These are phyloP conservation scores for Centropyge bicolor DNA, from an alignment of 2,797 vertebrate species.

Conservation along the genomic window DNA sequence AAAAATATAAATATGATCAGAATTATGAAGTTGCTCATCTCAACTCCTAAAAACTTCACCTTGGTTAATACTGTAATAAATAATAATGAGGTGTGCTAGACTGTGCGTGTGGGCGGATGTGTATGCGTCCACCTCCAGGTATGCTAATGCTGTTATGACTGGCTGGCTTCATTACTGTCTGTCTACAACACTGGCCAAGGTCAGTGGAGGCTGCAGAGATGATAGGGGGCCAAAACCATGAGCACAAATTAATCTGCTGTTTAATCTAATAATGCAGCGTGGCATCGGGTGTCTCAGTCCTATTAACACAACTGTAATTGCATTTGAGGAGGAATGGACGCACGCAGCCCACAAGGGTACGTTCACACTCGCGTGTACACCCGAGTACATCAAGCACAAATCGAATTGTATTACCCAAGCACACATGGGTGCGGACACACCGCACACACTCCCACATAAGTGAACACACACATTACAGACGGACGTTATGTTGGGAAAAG, in stretches of 20 bases:
- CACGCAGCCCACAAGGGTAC: conserved; percentile 64
- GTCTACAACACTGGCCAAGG: conserved; percentile 82
- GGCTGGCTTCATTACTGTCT: conserved; percentile 83
- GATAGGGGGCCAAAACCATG: conserved; percentile 77
- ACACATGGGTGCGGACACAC: conserved; percentile 32
- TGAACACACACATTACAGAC: not conserved
- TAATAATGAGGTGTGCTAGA: conserved; percentile 76
- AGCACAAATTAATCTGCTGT: conserved; percentile 85
- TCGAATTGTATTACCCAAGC: conserved; percentile 60
- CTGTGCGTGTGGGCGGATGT: conserved; percentile 42
- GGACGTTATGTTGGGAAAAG: conserved; percentile 14
- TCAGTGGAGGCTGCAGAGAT: conserved; percentile 78
- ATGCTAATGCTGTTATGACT: conserved; percentile 83
- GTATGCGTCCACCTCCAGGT: conserved; percentile 70
- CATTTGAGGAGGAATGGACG: conserved; percentile 74
- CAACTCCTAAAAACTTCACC: conserved; percentile 71
- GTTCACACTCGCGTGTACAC: conserved; percentile 55
- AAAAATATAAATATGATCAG: conserved; percentile 39
- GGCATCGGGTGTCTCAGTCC: conserved; percentile 79
- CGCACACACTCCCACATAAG: conserved; percentile 10
- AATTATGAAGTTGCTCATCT: conserved; percentile 62
- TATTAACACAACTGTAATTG: conserved; percentile 85
- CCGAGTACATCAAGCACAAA: conserved; percentile 65
- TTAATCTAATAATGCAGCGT: conserved; percentile 85
- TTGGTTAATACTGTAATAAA: conserved; percentile 79